These are phyloP conservation scores for Meloidogyne hapla DNA, from an alignment of 1,140 invertebrate genomes.

Conservation along the genomic window DNA sequence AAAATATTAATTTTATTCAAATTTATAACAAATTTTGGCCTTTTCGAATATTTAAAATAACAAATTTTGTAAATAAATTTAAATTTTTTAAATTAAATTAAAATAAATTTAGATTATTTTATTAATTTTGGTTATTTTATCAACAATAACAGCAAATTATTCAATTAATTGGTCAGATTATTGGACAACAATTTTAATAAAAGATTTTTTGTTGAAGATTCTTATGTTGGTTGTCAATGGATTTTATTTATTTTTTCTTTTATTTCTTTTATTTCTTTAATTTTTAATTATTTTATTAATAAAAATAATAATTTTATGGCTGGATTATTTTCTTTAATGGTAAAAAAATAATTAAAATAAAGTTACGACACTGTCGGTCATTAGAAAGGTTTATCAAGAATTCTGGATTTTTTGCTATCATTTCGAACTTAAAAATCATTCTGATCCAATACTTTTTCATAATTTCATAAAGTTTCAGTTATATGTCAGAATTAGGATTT, in stretches of 20 bases:
- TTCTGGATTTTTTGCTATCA: no score
- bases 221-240: neutral
- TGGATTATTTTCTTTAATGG: neutral
- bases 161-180: neutral
- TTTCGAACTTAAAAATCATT: no score
- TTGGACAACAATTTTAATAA: neutral
- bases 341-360: no score
- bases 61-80: conserved; percentile 6
- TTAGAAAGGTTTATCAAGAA: no score
- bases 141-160: neutral
- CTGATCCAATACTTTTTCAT: no score
- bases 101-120: neutral
- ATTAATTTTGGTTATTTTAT: neutral
- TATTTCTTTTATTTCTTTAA: neutral
- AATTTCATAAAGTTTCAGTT: no score
- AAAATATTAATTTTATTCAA: neutral
- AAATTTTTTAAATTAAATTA: no score
- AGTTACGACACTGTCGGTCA: no score
- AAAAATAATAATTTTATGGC: neutral
- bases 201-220: neutral
- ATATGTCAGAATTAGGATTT: no score
- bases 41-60: neutral
- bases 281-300: no score
- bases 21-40: neutral
- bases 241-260: neutral